phyloP scores from a whole-genome alignment of 2,797 vertebrate genomes.

The Sylvilagus floridanus region DNA sequence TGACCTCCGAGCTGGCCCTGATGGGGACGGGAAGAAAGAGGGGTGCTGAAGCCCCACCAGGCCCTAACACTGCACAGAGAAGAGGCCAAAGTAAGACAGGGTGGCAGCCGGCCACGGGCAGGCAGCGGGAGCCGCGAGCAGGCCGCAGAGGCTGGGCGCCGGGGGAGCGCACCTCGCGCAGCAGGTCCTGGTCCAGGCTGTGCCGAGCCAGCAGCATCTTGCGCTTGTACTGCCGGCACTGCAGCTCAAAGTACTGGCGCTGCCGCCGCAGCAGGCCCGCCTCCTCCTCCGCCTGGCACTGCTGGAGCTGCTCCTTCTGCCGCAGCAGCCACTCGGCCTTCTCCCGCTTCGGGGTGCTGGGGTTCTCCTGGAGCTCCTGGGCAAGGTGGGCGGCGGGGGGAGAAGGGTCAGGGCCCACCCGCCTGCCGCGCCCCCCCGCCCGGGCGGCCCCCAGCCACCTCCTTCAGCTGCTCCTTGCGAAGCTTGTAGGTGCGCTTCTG shows the following conservation, averaged over 20 bases:
- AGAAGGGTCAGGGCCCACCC: background rate
- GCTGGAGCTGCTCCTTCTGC: constrained; percentile 96
- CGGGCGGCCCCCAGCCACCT: constrained; percentile 86
- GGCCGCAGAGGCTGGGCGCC: background rate
- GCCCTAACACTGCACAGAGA: background rate
- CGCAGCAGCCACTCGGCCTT: constrained; percentile 96
- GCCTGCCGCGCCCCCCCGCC: background rate
- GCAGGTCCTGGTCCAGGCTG: constrained; percentile 95
- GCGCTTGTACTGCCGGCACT: constrained; percentile 96
- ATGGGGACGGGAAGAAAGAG: background rate
- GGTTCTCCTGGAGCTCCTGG: constrained; percentile 96
- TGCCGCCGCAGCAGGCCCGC: constrained; percentile 93
- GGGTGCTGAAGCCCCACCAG: background rate
- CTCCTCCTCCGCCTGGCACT: constrained; percentile 95
- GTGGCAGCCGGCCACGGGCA: background rate
- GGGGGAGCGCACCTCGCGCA: constrained; percentile 89
- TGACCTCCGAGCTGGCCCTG: background rate
- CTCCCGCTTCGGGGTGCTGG: constrained; percentile 95
- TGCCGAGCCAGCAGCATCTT: constrained; percentile 95
- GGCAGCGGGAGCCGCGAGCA: background rate
- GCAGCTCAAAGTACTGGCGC: constrained; percentile 95
- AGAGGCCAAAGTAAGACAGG: background rate
- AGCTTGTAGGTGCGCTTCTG: constrained; percentile 96
- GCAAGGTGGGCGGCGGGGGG: background rate
- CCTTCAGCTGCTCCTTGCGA: constrained; percentile 96